Base-by-base conservation (phyloP, 1,140 invertebrate species). In the Heliconius hewitsoni region DNA sequence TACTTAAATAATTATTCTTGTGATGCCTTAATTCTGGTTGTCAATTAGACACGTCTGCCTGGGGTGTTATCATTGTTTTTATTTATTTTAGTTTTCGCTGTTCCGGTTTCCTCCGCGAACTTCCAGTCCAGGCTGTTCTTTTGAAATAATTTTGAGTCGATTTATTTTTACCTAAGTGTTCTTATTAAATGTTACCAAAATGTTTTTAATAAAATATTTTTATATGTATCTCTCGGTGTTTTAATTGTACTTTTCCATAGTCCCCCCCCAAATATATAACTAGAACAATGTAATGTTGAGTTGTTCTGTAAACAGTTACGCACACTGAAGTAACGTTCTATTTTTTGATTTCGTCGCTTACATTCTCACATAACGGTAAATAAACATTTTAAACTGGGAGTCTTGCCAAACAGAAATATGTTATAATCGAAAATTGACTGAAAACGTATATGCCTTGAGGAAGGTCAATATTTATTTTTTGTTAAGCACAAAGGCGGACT, bases 141-240 rank as follows among this genome's bases (percentile, higher is more conserved):
- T 94, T 94, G 83, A 94, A 95, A 95, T 95, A 84, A 95, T 95
- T 95, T 95, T 95, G 92, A 93, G 94, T 95, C 93, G 91, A 94
- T 95, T 95, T 95, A 95, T 95, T 95, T 95, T 95, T 95, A 95
- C 94, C 94, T 95, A 95, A 95, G 94, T 95, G 94, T 95, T 95
- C 94, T 95, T 95, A 95, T 95, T 95, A 95, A 95, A 95, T 95
- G 94, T 95, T 95, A 95, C 94, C 94, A 95, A 95, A 95, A 95
- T 95, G 94, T 95, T 95, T 95, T 95, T 95, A 95, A 95, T 95
- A 95, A 95, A 95, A 95, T 95, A 95, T 95, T 95, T 95, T 95
- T 95, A 95, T 95, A 95, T 95, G 93, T 95, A 95, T 9, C 70
- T 9, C 70, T 81, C 76, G 81, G 82, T 87, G 86, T 93, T 94